Conservation (phyloP, 2,113 vertebrate species). For the Kryptolebias marmoratus region DNA sequence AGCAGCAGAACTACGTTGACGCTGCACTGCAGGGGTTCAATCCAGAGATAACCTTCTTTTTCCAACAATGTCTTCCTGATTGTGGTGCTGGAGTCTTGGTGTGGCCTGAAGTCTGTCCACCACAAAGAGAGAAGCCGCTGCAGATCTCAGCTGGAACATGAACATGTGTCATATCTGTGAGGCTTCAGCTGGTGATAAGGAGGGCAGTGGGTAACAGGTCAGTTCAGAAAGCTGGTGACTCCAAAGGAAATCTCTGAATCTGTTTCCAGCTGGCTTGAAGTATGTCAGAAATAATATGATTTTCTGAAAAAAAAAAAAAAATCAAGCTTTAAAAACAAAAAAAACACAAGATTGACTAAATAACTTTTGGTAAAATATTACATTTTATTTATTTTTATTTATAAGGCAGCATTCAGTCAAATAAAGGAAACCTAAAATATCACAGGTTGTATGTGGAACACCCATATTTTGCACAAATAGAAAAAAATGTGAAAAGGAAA, state of each 20-base stretch:
- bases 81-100: constrained; percentile 33
- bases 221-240: constrained; percentile 15
- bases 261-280: not conserved
- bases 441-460: too few species aligned
- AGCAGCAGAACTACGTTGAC: constrained; percentile 54
- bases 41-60: constrained; percentile 75
- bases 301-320: not conserved
- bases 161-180: constrained; percentile 24
- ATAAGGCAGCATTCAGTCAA: too few species aligned
- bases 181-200: constrained; percentile 31
- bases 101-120: constrained; percentile 28
- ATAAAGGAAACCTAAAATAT: too few species aligned
- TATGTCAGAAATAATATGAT: not conserved
- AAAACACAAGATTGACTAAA: too few species aligned
- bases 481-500: too few species aligned
- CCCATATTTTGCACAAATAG: too few species aligned
- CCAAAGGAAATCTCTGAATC: constrained; percentile 4
- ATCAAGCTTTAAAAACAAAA: too few species aligned
- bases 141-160: not conserved
- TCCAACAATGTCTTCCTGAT: constrained; percentile 54
- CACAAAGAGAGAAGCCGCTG: constrained; percentile 9
- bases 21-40: constrained; percentile 59
- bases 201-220: constrained; percentile 14
- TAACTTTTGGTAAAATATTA: too few species aligned
- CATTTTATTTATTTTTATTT: too few species aligned